Evolutionary conservation across 53 echinoderm and acorn worm genomes (phyloP).

Genomic region (Actinopyga echinites): DNA sequence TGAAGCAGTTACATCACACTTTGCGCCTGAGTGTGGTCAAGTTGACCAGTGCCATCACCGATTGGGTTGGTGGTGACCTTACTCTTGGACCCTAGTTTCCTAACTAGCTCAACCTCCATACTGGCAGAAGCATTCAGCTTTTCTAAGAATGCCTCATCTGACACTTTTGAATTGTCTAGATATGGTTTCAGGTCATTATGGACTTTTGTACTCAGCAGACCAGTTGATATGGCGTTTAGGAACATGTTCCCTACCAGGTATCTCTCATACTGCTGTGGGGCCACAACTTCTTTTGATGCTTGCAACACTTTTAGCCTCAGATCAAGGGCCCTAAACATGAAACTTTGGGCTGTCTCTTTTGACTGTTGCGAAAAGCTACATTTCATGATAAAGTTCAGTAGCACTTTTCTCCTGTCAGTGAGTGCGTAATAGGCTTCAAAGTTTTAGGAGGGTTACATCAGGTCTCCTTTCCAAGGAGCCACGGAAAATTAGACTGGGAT

Average conservation of each 20-base stretch:
- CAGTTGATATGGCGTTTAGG: background rate
- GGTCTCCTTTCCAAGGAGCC: slow-evolving; percentile 35
- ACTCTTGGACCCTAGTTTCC: background rate
- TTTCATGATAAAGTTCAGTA: slow-evolving; percentile 41
- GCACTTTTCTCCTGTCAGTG: slow-evolving; percentile 48
- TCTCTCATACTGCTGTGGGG: background rate
- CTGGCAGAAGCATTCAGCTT: slow-evolving; percentile 7
- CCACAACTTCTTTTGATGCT: background rate
- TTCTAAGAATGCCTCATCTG: slow-evolving; percentile 18
- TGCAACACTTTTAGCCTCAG: slow-evolving; percentile 24
- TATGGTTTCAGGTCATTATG: background rate
- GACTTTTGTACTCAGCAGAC: background rate
- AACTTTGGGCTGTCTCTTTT: slow-evolving; percentile 21
- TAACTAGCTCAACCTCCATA: too few relatives aligned
- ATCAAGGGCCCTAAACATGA: slow-evolving; percentile 31
- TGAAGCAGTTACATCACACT: slow-evolving; percentile 98
- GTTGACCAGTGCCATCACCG: too few relatives aligned
- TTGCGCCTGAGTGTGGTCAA: too few relatives aligned
- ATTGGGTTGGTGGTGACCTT: too few relatives aligned
- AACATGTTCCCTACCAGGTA: slow-evolving; percentile 30
- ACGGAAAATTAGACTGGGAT: background rate
- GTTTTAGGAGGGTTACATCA: slow-evolving; percentile 12
- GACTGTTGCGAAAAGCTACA: background rate
- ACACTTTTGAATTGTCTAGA: background rate
- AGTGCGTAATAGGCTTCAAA: slow-evolving; percentile 21